These are phyloP conservation scores for Scaptomyza montana DNA, from an alignment of 1,140 invertebrate genomes.

Conservation along the genomic window DNA sequence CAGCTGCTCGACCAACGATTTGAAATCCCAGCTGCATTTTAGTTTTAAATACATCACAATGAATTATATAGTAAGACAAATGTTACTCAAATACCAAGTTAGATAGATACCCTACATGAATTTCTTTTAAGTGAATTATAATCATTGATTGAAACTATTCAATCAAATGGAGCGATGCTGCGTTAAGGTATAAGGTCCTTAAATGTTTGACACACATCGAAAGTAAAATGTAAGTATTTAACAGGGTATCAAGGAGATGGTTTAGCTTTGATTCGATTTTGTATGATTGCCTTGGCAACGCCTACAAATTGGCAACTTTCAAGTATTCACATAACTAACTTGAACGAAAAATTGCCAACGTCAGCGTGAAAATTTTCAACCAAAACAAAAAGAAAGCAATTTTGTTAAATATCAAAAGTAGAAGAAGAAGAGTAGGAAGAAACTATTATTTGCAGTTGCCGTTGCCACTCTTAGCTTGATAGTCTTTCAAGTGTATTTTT, in stretches of 20 bases:
- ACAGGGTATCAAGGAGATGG: neutral
- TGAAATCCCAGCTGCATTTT: slow-evolving; percentile 61
- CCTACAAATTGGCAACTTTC: slow-evolving; percentile 23
- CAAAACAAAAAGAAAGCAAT: slow-evolving; percentile 16
- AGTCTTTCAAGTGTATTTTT: slow-evolving; percentile 56
- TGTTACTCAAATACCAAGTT: too few species aligned
- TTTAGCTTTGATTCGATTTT: neutral
- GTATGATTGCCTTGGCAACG: neutral
- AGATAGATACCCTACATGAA: neutral
- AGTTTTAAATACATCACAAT: slow-evolving; percentile 66
- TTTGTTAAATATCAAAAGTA: slow-evolving; percentile 5
- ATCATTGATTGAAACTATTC: too few species aligned
- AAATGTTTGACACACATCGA: too few species aligned
- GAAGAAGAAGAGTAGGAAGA: neutral
- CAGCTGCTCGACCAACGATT: slow-evolving; percentile 20
- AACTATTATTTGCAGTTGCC: slow-evolving; percentile 81
- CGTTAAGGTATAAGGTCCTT: too few species aligned
- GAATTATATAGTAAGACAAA: slow-evolving; percentile 27
- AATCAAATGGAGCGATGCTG: too few species aligned
- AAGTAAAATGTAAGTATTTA: neutral
- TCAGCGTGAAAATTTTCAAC: slow-evolving; percentile 43
- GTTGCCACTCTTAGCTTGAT: slow-evolving; percentile 55
- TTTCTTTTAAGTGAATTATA: too few species aligned
- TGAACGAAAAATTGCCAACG: slow-evolving; percentile 57
- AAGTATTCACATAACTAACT: slow-evolving; percentile 35